Percentiles rank a stretch among this genome's conserved stretches.
These are phyloP conservation scores for Lycodopsis pacificus DNA, from an alignment of 2,797 vertebrate species.

Conservation along the genomic window DNA sequence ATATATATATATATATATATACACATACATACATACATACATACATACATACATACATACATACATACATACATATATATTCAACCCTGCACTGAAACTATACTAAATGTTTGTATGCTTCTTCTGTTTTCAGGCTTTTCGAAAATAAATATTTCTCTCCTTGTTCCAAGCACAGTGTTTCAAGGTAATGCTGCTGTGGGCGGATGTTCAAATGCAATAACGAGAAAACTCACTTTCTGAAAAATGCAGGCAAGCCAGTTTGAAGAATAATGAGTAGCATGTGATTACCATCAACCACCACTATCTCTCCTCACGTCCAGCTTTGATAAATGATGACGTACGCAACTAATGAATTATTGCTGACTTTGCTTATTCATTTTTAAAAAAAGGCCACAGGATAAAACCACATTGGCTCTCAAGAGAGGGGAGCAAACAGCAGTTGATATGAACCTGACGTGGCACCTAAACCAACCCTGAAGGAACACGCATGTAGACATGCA, in stretches of 20 bases:
- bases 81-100: background rate
- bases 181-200: background rate
- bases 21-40: too few relatives aligned
- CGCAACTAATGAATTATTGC: slow-evolving; percentile 59
- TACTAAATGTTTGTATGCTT: background rate
- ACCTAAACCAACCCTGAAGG: slow-evolving; percentile 50
- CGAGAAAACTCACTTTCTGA: slow-evolving; percentile 11
- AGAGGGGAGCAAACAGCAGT: slow-evolving; percentile 35
- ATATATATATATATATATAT: too few relatives aligned
- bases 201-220: background rate
- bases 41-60: too few relatives aligned
- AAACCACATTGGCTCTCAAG: slow-evolving; percentile 45
- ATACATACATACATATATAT: too few relatives aligned
- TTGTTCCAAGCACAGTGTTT: background rate
- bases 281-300: slow-evolving; percentile 15
- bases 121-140: background rate
- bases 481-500: slow-evolving; percentile 22
- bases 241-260: slow-evolving; percentile 12
- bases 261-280: slow-evolving; percentile 1
- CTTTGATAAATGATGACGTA: slow-evolving; percentile 56
- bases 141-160: background rate
- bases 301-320: slow-evolving; percentile 16
- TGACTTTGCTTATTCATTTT: slow-evolving; percentile 50
- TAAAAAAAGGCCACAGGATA: slow-evolving; percentile 43
- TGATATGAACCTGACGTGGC: slow-evolving; percentile 64